Evolutionary conservation across 1,140 invertebrate genomes (phyloP), one percentile per base, ranked within the genome.

Genomic region (Pogonus chalceus): DNA sequence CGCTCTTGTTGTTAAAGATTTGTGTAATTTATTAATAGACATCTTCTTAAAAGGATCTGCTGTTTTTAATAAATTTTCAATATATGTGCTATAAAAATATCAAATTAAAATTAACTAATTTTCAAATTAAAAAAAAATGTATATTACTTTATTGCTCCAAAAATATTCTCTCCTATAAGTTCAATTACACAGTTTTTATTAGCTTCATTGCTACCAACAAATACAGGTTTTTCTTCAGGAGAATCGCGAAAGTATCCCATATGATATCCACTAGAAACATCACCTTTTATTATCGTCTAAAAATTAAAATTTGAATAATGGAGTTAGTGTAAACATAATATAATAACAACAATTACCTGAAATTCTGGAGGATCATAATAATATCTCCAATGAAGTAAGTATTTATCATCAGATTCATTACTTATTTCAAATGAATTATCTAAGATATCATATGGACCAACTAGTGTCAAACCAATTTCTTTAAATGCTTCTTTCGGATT

Each of bases 361-460:
- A 96, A 92, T 74, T 96, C 92, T 26, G 93, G 92, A 37, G 90
- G 89, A 78, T 97, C 93, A 73, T 89, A 93, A 69, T 82, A 96
- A 73, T 88, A 95, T 62, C 93, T 78, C 85, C 89, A 95, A 67
- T 96, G 90, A 26, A 81, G 69, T 57, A 93, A 68, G 67, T 83
- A 81, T 53, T 82, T 71, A n/a, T 79, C 77, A 49, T 77, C 73
- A 24, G 75, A 68, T 49, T 78, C 65, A 62, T 79, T 72, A 37
- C 73, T 64, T 21, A 69, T 65, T 58, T 76, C 78, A 55, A 88
- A 75, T 62, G 80, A 81, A 7, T 81, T 81, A 48, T 78, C 73
- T 20, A 95, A 66, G 23, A 94, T 79, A 74, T 96, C 91, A 74
- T 80, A 96, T 3, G 92, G 89, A 1, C 92, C 92, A 53, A 93